These are phyloP conservation scores for Scomberomorus guttatus DNA, from an alignment of 2,797 vertebrate genomes.

Conservation along the genomic window DNA sequence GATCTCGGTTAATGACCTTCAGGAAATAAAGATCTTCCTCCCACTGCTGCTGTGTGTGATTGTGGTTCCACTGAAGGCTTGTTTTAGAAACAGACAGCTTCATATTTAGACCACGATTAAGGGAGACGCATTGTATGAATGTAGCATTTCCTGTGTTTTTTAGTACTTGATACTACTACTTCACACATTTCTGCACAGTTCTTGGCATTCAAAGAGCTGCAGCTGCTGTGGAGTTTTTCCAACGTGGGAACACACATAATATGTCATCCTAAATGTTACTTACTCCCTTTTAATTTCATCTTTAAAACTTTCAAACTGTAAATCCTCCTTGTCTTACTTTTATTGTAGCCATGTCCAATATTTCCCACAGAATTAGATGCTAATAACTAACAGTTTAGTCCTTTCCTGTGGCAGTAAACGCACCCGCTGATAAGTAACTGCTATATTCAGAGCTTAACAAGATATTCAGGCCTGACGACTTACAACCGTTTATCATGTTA, in stretches of 20 bases:
- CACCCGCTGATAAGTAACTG: too few species aligned
- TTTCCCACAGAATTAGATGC: too few species aligned
- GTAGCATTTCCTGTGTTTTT: neutral
- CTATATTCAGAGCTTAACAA: too few species aligned
- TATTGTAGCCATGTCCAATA: neutral
- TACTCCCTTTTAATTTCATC: neutral
- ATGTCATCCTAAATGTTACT: neutral
- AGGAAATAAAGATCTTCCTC: conserved; percentile 17
- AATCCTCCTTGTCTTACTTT: too few species aligned
- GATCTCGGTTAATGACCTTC: conserved; percentile 49
- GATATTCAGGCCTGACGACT: too few species aligned
- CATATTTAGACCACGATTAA: conserved; percentile 19
- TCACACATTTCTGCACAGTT: neutral
- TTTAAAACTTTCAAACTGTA: too few species aligned
- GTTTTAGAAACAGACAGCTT: conserved; percentile 19
- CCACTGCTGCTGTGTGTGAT: conserved; percentile 2
- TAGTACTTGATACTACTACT: neutral
- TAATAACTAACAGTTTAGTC: too few species aligned
- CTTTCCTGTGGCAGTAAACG: too few species aligned
- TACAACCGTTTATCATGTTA: too few species aligned
- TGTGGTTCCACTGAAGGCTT: neutral
- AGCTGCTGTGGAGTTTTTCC: neutral
- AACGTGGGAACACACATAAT: too few species aligned
- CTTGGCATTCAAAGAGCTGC: neutral
- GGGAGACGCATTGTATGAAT: too few species aligned